Conservation (phyloP, 2,113 vertebrate genomes). For the Melospiza georgiana region DNA sequence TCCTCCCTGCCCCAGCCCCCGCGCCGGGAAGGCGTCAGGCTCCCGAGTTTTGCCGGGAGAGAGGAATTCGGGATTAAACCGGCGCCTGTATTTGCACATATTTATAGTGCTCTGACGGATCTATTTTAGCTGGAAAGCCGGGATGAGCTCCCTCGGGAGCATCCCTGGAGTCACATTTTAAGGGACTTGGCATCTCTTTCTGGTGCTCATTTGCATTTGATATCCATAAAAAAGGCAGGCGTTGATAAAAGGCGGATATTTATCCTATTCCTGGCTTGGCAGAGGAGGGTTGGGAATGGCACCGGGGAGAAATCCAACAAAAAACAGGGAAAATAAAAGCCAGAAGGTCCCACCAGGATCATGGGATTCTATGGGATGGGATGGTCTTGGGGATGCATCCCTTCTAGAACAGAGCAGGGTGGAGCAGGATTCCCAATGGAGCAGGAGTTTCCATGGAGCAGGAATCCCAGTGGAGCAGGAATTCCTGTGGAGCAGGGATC, state of each 20-base stretch:
- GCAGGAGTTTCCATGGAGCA: too few relatives aligned
- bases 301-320: not conserved
- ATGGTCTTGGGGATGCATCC: conserved; percentile 29
- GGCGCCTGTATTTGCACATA: not conserved
- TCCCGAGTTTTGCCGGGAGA: not conserved
- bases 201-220: conserved; percentile 26
- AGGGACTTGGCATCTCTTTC: conserved; percentile 6
- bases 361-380: not conserved
- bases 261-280: not conserved
- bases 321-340: not conserved
- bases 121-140: conserved; percentile 26
- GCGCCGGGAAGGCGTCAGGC: not conserved
- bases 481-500: too few relatives aligned
- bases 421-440: not conserved
- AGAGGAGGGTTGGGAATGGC: not conserved
- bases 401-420: not conserved
- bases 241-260: not conserved
- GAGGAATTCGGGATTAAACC: not conserved
- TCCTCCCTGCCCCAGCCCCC: not conserved
- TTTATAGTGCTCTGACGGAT: conserved; percentile 13
- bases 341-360: rapidly evolving
- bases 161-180: conserved; percentile 13
- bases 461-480: too few relatives aligned
- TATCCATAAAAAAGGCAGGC: not conserved
- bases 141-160: conserved; percentile 20